These are phyloP conservation scores for Camelus bactrianus DNA, from an alignment of 2,113 vertebrate species.

Conservation along the genomic window DNA sequence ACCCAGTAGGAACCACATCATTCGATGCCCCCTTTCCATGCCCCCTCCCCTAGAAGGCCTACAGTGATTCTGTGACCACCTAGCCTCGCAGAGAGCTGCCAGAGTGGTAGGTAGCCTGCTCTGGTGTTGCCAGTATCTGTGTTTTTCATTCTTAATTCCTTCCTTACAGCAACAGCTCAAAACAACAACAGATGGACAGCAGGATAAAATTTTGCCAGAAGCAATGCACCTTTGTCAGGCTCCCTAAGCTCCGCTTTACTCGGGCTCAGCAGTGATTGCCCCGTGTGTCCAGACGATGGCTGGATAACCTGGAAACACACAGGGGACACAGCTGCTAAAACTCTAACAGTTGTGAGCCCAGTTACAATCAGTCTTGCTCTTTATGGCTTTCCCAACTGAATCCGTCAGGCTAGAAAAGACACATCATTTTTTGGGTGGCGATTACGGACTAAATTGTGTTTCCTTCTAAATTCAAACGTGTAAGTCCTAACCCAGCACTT, in stretches of 20 bases:
- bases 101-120: background rate
- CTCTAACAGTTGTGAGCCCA: background rate
- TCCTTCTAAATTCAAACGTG: background rate
- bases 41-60: background rate
- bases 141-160: slow-evolving; percentile 31
- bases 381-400: background rate
- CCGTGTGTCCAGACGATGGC: background rate
- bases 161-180: background rate
- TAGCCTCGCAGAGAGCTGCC: background rate
- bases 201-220: background rate
- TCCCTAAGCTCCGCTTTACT: background rate
- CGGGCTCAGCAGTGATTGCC: background rate
- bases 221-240: background rate
- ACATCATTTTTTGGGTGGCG: background rate
- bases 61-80: background rate
- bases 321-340: background rate
- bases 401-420: background rate
- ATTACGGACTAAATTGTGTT: background rate
- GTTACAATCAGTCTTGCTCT: background rate
- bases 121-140: background rate
- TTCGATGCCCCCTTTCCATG: fast-evolving
- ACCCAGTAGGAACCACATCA: slow-evolving; percentile 57
- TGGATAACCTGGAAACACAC: background rate
- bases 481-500: background rate
- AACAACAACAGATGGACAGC: background rate